Conservation (phyloP, 2,888 invertebrate genomes). For the Nemurella pictetii region DNA sequence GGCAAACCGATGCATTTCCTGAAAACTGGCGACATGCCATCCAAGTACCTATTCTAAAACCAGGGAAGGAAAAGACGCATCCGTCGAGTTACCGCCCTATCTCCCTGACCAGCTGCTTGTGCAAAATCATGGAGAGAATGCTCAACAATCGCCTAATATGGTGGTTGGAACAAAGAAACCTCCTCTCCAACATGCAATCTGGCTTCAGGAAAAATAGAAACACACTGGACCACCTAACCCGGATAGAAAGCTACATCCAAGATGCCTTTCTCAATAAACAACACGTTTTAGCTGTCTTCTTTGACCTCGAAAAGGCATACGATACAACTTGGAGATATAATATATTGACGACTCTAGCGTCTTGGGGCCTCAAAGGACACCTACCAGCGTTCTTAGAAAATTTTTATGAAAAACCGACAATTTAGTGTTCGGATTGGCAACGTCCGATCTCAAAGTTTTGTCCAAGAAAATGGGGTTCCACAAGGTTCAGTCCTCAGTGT, state of each 20-base stretch:
- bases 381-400: slow-evolving; percentile 34
- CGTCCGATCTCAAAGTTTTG: neutral
- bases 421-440: slow-evolving; percentile 12
- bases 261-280: slow-evolving; percentile 39
- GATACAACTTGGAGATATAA: too few relatives aligned
- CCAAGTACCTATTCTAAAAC: slow-evolving; percentile 11
- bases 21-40: slow-evolving; percentile 12
- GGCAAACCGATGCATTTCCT: slow-evolving; percentile 13
- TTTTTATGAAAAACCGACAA: slow-evolving; percentile 22
- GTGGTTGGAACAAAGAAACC: slow-evolving; percentile 40
- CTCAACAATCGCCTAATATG: slow-evolving; percentile 43
- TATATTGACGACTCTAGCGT: too few relatives aligned
- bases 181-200: slow-evolving; percentile 29
- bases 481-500: slow-evolving; percentile 35
- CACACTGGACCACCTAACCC: slow-evolving; percentile 27
- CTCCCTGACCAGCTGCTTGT: slow-evolving; percentile 44
- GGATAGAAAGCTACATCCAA: too few relatives aligned
- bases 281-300: slow-evolving; percentile 41
- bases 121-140: too few relatives aligned
- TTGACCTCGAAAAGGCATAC: too few relatives aligned
- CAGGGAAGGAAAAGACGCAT: neutral
- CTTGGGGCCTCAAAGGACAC: slow-evolving; percentile 38
- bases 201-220: too few relatives aligned
- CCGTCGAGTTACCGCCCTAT: slow-evolving; percentile 43
- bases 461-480: slow-evolving; percentile 27